phyloP scores from a whole-genome alignment of 2,113 vertebrate genomes.

The Megaptera novaeangliae region DNA sequence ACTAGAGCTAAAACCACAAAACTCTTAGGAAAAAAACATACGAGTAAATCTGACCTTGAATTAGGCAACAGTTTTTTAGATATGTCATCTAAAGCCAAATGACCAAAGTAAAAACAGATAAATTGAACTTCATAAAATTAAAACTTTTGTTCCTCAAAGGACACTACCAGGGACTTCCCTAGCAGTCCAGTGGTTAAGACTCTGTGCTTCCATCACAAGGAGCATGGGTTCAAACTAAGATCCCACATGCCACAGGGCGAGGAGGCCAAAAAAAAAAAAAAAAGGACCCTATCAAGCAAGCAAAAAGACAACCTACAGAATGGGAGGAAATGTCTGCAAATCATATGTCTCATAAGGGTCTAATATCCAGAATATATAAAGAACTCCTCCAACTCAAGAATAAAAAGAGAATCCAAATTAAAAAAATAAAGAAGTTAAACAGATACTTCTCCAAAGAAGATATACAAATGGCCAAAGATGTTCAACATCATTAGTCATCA shows the following conservation, averaged over 20 bases:
- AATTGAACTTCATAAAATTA: not conserved
- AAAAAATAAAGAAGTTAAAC: conserved; percentile 5
- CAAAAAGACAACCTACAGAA: not conserved
- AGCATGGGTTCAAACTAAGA: too few species aligned
- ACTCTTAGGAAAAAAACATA: not conserved
- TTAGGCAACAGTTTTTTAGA: not conserved
- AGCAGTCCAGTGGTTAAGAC: too few species aligned
- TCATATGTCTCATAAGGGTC: not conserved
- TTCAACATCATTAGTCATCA: not conserved
- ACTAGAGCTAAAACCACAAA: not conserved
- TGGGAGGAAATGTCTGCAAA: not conserved
- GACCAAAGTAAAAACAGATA: not conserved
- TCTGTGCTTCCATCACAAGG: too few species aligned
- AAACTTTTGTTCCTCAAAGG: not conserved
- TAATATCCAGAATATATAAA: not conserved
- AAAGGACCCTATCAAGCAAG: not conserved
- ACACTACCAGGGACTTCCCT: not conserved
- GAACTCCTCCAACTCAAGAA: not conserved
- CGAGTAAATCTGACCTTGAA: not conserved
- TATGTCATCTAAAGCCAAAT: not conserved
- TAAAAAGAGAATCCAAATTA: not conserved
- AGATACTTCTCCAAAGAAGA: not conserved
- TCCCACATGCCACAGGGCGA: too few species aligned
- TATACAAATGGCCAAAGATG: not conserved
- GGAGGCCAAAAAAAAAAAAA: too few species aligned